Conservation (phyloP, 1,140 invertebrate genomes). For the Pseudoatta argentina region DNA sequence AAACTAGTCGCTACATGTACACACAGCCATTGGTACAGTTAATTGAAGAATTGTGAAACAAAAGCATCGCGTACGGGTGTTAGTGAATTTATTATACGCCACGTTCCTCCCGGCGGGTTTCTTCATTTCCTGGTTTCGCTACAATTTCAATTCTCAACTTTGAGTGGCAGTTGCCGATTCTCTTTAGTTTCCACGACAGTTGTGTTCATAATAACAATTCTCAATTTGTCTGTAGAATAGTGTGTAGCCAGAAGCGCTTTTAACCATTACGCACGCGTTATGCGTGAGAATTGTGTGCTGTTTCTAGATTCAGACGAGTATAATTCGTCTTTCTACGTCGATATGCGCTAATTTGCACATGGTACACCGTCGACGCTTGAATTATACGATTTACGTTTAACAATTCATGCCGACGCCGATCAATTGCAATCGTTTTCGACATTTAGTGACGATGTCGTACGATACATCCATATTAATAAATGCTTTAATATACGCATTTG, state of each 20-base stretch:
- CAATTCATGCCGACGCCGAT: constrained; percentile 42
- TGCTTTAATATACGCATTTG: constrained; percentile 8
- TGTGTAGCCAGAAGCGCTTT: constrained; percentile 23
- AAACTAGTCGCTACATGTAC: neutral
- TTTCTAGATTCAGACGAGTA: constrained; percentile 16
- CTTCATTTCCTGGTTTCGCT: neutral
- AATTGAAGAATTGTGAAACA: constrained; percentile 26
- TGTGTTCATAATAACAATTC: constrained; percentile 48
- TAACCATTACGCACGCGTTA: constrained; percentile 33
- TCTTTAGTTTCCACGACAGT: constrained; percentile 6
- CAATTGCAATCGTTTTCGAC: constrained; percentile 52
- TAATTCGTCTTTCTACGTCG: constrained; percentile 51
- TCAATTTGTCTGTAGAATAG: neutral
- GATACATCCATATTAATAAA: constrained; percentile 51
- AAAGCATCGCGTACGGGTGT: neutral
- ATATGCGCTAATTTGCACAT: constrained; percentile 45
- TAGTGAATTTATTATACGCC: constrained; percentile 23
- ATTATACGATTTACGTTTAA: constrained; percentile 56
- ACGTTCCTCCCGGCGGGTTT: neutral
- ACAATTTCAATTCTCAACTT: constrained; percentile 22
- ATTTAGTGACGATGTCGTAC: neutral
- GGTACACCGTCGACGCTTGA: constrained; percentile 40
- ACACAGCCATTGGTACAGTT: neutral
- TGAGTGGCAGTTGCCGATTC: constrained; percentile 40
- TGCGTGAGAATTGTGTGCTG: constrained; percentile 18